Evolutionary conservation across 2,888 invertebrate genomes (phyloP).

Genomic region (Drosophila nr. perissopoda): DNA sequence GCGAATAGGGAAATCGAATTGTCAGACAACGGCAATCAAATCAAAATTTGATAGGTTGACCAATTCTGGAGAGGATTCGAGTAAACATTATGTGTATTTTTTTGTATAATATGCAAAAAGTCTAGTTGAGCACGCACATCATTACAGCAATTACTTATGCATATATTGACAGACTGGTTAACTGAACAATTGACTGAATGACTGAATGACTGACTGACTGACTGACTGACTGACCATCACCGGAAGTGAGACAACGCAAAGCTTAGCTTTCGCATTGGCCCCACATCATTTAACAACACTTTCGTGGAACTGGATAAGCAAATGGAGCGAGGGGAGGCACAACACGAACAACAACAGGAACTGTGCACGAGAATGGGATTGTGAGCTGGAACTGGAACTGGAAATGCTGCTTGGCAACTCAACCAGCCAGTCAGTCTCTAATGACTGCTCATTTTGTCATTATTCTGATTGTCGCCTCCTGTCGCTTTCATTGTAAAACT

Average conservation of each 20-base stretch:
- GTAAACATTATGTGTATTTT: slow-evolving; percentile 9
- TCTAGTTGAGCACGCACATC: slow-evolving; percentile 67
- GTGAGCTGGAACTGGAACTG: slow-evolving; percentile 19
- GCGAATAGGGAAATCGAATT: slow-evolving; percentile 54
- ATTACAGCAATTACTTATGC: slow-evolving; percentile 62
- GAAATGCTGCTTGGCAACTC: slow-evolving; percentile 3
- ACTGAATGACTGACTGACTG: slow-evolving; percentile 33
- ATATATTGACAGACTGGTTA: slow-evolving; percentile 24
- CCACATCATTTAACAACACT: slow-evolving; percentile 55
- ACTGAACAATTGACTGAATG: slow-evolving; percentile 44
- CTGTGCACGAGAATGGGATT: background rate
- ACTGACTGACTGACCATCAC: slow-evolving; percentile 39
- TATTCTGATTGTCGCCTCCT: slow-evolving; percentile 56
- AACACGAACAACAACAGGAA: background rate
- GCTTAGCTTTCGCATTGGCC: slow-evolving; percentile 61
- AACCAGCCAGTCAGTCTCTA: slow-evolving; percentile 40
- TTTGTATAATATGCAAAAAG: slow-evolving; percentile 62
- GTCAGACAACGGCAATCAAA: slow-evolving; percentile 28
- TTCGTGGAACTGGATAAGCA: slow-evolving; percentile 56
- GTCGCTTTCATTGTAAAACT: slow-evolving; percentile 51
- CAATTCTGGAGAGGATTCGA: slow-evolving; percentile 47
- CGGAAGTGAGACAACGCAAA: slow-evolving; percentile 57
- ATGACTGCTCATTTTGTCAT: slow-evolving; percentile 76
- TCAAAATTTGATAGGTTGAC: slow-evolving; percentile 28
- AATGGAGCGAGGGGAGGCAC: background rate